A percentile compares a stretch with the other conserved stretches of the same genome.
Conservation (phyloP, 2,113 vertebrate genomes). For the Notothenia rossii region DNA sequence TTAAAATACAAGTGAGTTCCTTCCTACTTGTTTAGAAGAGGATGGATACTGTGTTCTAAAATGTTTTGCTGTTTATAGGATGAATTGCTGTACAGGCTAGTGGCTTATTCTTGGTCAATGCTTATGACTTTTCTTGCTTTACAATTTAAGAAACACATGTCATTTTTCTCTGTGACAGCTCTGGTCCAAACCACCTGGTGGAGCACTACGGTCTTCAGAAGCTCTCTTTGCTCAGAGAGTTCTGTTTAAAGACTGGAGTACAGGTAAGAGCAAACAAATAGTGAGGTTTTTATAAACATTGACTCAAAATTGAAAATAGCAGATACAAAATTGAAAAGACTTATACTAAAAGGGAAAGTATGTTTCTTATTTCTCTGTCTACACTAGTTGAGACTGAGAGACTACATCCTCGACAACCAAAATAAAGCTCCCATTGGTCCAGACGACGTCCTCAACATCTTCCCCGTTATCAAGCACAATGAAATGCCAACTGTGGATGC, state of each 20-base stretch:
- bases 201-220: conserved; percentile 85
- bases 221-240: conserved; percentile 85
- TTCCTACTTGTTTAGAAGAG: not conserved
- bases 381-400: conserved; percentile 83
- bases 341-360: too few relatives aligned
- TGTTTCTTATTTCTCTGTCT: conserved; percentile 19
- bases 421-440: conserved; percentile 85
- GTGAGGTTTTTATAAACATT: not conserved
- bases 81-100: not conserved
- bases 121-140: not conserved
- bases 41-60: not conserved
- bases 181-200: conserved; percentile 81
- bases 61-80: not conserved
- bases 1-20: too few relatives aligned
- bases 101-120: not conserved
- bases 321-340: not conserved
- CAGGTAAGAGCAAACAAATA: conserved; percentile 77
- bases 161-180: conserved; percentile 67
- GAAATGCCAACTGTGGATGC: conserved; percentile 78
- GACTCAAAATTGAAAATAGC: not conserved
- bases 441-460: conserved; percentile 87
- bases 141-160: not conserved
- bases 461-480: conserved; percentile 87
- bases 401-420: conserved; percentile 85
- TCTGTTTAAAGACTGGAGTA: conserved; percentile 87